A percentile compares a stretch with the other conserved stretches of the same genome.
Conservation (phyloP, 2,113 vertebrate genomes). For the Hippocampus barbouri region DNA sequence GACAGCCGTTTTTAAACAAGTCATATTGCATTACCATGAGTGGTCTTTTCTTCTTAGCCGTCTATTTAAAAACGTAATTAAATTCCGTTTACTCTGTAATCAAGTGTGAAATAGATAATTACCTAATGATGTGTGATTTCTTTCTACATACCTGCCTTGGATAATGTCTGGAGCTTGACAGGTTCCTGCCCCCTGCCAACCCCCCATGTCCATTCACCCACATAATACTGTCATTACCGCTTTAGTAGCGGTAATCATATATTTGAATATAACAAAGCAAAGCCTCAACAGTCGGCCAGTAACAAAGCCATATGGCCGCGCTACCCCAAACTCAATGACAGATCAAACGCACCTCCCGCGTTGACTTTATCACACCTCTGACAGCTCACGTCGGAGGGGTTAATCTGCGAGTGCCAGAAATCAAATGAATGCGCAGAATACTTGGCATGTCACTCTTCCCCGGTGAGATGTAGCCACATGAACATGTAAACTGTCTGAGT, state of each 20-base stretch:
- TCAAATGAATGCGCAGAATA: constrained; percentile 62
- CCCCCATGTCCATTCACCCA: constrained; percentile 14
- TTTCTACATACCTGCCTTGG: constrained; percentile 22
- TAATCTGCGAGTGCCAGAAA: constrained; percentile 56
- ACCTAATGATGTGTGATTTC: constrained; percentile 24
- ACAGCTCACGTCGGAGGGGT: constrained; percentile 40
- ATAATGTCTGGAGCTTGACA: constrained; percentile 47
- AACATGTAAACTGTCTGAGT: constrained; percentile 91
- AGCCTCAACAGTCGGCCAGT: neutral
- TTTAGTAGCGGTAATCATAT: neutral
- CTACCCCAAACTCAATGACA: constrained; percentile 7
- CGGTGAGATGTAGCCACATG: constrained; percentile 72
- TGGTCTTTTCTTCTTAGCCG: constrained; percentile 13
- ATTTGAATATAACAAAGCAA: constrained; percentile 28
- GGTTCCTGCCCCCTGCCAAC: neutral
- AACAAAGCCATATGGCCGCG: constrained; percentile 4
- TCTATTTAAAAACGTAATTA: constrained; percentile 37
- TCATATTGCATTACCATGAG: constrained; percentile 29
- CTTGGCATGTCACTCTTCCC: constrained; percentile 63
- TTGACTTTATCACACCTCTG: constrained; percentile 39
- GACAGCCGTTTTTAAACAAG: constrained; percentile 12
- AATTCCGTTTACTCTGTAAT: constrained; percentile 36
- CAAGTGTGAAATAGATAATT: constrained; percentile 50
- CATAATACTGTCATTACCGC: neutral
- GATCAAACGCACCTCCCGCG: constrained; percentile 27